Evolutionary conservation across 2,113 vertebrate species (phyloP), one percentile per base, ranked within the genome.

Genomic region (Lipophrys pholis): DNA sequence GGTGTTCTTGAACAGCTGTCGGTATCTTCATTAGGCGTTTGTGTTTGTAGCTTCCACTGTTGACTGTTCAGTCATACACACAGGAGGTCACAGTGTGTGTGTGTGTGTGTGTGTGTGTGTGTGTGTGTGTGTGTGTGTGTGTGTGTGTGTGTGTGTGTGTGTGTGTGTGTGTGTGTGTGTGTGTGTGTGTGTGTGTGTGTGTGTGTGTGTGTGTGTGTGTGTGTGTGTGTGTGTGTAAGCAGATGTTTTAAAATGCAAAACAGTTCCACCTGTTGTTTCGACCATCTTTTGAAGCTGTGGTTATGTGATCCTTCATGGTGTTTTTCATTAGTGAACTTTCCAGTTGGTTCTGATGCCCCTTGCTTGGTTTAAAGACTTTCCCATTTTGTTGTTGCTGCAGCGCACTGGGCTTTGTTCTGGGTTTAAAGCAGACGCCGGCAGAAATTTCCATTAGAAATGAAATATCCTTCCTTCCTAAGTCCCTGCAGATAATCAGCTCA

Each of bases 401-500:
- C 53, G 45, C 56, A 72, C 2, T 66, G 64, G 45, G 49, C 63
- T 76, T 43, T 0, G 61, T 54, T 74, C 46, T 51, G 12, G 30
- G 10, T 57, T 70, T 74, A 78, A 80, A 73, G 67, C 3, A 0
- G 66, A 67, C 46, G 64, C 80, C 68, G 76, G 58, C 54, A 71
- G 42, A 36, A 76, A 36, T 45, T 53, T 66, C 54, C 43, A 63
- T 55, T 53, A 69, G 39, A 59, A 71, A 78, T 78, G 54, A 70
- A 80, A 82, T 85, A 82, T 80, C 45, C 50, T 77, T 49, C 49
- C 53, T 79, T 55, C 57, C 16, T 62, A 60, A 76, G 55, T 56
- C 51, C 66, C 39, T 73, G 49, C 66, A 77, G 51, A 75, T 81
- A 83, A 81, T 88, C 69, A 82, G 60, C 6, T 54, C 64, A 64